Evolutionary conservation across 2,113 vertebrate species (phyloP).

Genomic region (Chamaetylas fuelleborni): DNA sequence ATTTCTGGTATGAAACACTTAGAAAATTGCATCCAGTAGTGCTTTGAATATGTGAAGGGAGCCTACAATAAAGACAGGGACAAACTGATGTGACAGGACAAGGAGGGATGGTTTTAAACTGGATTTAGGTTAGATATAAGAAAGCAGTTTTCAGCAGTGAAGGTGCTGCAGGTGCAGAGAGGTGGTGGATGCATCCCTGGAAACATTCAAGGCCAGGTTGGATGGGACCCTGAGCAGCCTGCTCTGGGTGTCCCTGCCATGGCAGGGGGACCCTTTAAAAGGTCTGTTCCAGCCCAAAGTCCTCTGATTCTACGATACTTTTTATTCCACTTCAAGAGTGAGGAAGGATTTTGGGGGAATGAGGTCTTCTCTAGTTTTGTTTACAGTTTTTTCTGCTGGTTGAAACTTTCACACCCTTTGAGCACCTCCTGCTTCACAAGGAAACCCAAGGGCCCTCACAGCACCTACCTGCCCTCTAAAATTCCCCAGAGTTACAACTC

Average conservation of each 20-base stretch:
- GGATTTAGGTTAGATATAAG: background rate
- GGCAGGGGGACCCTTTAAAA: background rate
- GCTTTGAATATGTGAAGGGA: background rate
- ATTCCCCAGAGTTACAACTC: background rate
- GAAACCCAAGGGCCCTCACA: background rate
- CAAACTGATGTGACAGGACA: background rate
- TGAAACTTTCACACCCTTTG: background rate
- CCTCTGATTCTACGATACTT: background rate
- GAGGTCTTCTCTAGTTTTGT: accelerated
- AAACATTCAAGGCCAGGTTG: background rate
- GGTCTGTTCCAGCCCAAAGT: background rate
- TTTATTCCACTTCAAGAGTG: background rate
- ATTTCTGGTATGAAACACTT: background rate
- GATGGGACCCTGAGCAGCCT: background rate
- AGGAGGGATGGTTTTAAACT: background rate
- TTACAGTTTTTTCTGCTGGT: background rate
- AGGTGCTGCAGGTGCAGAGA: background rate
- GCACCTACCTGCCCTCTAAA: background rate
- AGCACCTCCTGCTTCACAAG: background rate
- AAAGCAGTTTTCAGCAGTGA: background rate
- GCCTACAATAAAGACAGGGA: background rate
- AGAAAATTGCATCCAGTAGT: background rate
- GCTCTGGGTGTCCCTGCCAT: background rate
- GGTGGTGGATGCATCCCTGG: background rate
- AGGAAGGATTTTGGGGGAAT: background rate